Evolutionary conservation across 2,797 vertebrate genomes (phyloP), one percentile per base, ranked within the genome.

Genomic region (Halcyon smyrnensis): DNA sequence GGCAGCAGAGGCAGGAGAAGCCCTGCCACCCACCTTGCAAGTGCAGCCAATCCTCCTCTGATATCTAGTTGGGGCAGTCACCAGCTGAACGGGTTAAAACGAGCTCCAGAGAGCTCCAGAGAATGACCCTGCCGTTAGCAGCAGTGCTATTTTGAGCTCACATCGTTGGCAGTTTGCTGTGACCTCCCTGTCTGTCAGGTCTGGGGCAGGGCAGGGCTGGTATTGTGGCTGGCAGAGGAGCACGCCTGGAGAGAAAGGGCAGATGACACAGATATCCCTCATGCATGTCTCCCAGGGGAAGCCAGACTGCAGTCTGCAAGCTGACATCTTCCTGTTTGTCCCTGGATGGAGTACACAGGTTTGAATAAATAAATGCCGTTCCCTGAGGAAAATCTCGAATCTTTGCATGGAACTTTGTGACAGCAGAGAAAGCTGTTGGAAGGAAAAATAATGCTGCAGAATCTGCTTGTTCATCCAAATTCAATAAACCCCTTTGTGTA

Each of bases 401-500:
- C 50, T 87, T 92, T 86, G 21, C 12, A 9, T 30, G 15, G 36
- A 84, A 50, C 51, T 89, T 87, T 94, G 73, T 87, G 64, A 76
- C 23, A 86, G 43, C 53, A 92, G 54, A 90, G 32, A 84, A 82
- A 90, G 45, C n/a, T 65, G 60, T 17, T 60, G 34, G 46, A 82
- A 87, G 36, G 37, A 64, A 92, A 92, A 96, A 51, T 74, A 85
- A 86, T 50, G 32, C 71, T 50, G 28, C 37, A 74, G 77, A 77
- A 95, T 92, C 94, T 92, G 10, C 45, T 92, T 93, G 63, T 81
- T 93, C 69, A 36, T 74, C 24, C 68, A 62, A 70, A 48, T 89
- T 96, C 71, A 91, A 10, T 82, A 94, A 79, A 80, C 3, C 8
- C 34, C 24, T 92, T 91, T 86, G 76, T 91, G 73, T 80, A 84